Percentiles rank a stretch among this genome's conserved stretches.
phyloP scores from a whole-genome alignment of 2,888 invertebrate species.

The Napeogenes sylphis region DNA sequence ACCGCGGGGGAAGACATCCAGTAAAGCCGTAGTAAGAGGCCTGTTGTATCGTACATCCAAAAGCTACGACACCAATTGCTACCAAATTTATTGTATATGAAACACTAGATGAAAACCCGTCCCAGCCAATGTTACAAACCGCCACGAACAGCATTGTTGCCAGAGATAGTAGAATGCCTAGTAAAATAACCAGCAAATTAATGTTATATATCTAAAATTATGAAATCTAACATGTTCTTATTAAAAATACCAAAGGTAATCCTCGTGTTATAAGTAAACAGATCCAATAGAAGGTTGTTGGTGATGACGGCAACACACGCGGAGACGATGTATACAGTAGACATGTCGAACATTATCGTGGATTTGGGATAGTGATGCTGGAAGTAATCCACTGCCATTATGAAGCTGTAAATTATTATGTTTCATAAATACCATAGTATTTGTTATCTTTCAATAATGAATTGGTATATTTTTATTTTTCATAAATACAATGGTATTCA shows the following conservation, averaged over 20 bases:
- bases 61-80: slow-evolving; percentile 90
- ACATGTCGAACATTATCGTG: slow-evolving; percentile 95
- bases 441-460: slow-evolving; percentile 70
- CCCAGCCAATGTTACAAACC: slow-evolving; percentile 91
- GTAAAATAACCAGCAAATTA: slow-evolving; percentile 21
- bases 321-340: slow-evolving; percentile 92
- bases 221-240: too few relatives aligned
- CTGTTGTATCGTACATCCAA: slow-evolving; percentile 95
- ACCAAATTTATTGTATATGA: slow-evolving; percentile 90
- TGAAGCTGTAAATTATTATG: slow-evolving; percentile 81
- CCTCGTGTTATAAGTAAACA: slow-evolving; percentile 87
- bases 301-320: slow-evolving; percentile 91
- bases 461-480: slow-evolving; percentile 73
- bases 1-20: slow-evolving; percentile 91
- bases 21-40: slow-evolving; percentile 97
- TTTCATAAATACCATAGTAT: background rate
- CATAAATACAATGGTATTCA: background rate
- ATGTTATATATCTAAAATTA: background rate
- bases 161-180: slow-evolving; percentile 89
- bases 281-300: slow-evolving; percentile 90
- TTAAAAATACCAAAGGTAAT: slow-evolving; percentile 86
- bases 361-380: slow-evolving; percentile 89
- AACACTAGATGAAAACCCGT: slow-evolving; percentile 85
- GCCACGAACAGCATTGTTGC: slow-evolving; percentile 89
- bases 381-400: slow-evolving; percentile 96